phyloP scores from a whole-genome alignment of 2,888 invertebrate genomes.

The Luffia ferchaultella region DNA sequence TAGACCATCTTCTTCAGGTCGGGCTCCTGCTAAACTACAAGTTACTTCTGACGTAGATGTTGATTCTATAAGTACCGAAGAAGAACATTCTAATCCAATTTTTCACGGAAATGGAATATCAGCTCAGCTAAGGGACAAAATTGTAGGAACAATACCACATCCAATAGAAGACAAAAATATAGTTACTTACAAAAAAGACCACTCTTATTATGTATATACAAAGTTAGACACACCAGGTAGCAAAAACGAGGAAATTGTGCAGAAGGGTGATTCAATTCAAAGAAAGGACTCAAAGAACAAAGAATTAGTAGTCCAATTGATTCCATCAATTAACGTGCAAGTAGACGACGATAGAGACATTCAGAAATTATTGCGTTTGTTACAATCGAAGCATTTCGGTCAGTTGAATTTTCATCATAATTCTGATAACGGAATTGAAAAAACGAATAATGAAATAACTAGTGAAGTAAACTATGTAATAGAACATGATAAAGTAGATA shows the following conservation, averaged over 20 bases:
- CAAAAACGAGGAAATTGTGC: conserved; percentile 15
- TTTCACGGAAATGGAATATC: conserved; percentile 40
- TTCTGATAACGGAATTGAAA: conserved; percentile 5
- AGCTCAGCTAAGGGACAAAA: conserved; percentile 48
- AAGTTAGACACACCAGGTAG: conserved; percentile 2
- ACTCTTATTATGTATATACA: conserved; percentile 45
- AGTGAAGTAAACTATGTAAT: conserved; percentile 33
- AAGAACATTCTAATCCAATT: background rate
- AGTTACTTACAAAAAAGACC: conserved; percentile 48
- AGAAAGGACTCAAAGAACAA: conserved; percentile 8
- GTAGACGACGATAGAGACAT: conserved; percentile 43
- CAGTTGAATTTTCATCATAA: conserved; percentile 9
- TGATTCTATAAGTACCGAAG: conserved; percentile 9
- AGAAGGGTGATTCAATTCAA: conserved; percentile 7
- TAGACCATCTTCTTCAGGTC: background rate
- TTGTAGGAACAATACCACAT: conserved; percentile 46
- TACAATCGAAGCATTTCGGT: conserved; percentile 39
- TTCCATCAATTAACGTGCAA: conserved; percentile 46
- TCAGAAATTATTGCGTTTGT: conserved; percentile 34
- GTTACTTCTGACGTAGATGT: conserved; percentile 23
- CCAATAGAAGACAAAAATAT: conserved; percentile 42
- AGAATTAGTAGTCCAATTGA: conserved; percentile 27
- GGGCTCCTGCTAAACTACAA: conserved; percentile 28
- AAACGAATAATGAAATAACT: conserved; percentile 22
- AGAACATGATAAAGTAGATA: conserved; percentile 27